Evolutionary conservation across 2,797 vertebrate genomes (phyloP), one percentile per base, ranked within the genome.

Genomic region (Pantherophis alleghaniensis): DNA sequence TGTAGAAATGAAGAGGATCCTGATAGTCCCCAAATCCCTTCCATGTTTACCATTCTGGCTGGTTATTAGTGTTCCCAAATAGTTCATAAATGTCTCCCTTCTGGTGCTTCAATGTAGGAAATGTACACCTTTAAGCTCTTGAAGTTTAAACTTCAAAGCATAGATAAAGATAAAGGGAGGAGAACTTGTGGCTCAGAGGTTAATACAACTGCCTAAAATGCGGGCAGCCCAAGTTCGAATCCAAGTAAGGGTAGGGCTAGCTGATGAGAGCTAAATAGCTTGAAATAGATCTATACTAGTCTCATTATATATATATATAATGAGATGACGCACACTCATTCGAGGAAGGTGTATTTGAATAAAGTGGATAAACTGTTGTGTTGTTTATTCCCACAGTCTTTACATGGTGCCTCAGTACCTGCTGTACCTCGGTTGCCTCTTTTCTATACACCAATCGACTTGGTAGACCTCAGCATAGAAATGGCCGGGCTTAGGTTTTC

Each of bases 391-490:
- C 94, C 92, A 11, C 97, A 99, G 99, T 98, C 97, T 32, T 97
- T 98, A 51, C 93, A 98, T 89, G 98, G 98, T 95, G 95, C 97
- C 60, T 92, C 95, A 0, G 97, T 99, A 92, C 95, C 98, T 93
- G 6, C 91, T 0, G 94, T 96, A 79, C 98, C 98, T 2, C 97
- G 98, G 83, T 97, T 99, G 60, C 98, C 99, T 0, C 97, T 99
- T 89, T 99, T 99, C 96, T 98, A 98, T 93, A 98, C 98, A 2
- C 97, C 98, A 7, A 96, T 99, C 0, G 99, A 99, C 95, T 96
- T 98, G 90, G 98, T 99, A 94, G 99, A 99, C 97, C 98, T 99
- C 95, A 98, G 98, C 4, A 97, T 99, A 28, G 98, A 99, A 94
- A 96, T 99, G 97, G 98, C 98, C 60, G 98, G 99, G 79, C 96